Evolutionary conservation across 2,888 invertebrate species (phyloP), one percentile per base, ranked within the genome.

Genomic region (Latheticus oryzae): DNA sequence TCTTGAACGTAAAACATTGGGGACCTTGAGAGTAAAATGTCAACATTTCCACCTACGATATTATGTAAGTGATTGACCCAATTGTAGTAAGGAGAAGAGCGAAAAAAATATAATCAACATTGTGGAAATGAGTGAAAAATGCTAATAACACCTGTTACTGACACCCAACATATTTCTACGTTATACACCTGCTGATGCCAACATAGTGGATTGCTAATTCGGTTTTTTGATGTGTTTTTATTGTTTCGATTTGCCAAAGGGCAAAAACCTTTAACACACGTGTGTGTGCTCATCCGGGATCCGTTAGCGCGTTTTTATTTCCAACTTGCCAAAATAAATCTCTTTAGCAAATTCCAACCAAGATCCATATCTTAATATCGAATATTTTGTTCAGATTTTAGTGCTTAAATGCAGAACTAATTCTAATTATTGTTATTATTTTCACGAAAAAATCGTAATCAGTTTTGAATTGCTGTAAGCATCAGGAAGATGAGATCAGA

Each of bases 21-120:
- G 66, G 72, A 71, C 73, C 72, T 73, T 73, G 71, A 70, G 67
- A 65, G 67, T 63, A 66, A n/a, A n/a, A 65, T 71, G 71, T 69
- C 69, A 72, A 67, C 67, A 64, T 63, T 65, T 60, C 66, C 71
- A 67, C 71, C 71, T 70, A 70, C 71, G 62, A 63, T 43, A 55
- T 70, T 68, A 68, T 59, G 64, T 69, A 71, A 72, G 65, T 43
- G 63, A 64, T 58, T 70, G 70, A 71, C 72, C 72, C 58, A 70
- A 68, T 70, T 72, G n/a, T n/a, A n/a, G n/a, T n/a, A n/a, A 11
- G 47, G 9, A 47, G 32, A 43, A 45, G 32, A 30, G 45, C 28
- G 21, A n/a, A n/a, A n/a, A n/a, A n/a, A n/a, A n/a, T n/a, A n/a
- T n/a, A n/a, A n/a, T n/a, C 19, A 45, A 45, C 30, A 45, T 32